A percentile compares a stretch with the other conserved stretches of the same genome.
These are phyloP conservation scores for Botrylloides violaceus DNA, from an alignment of 23 tunicate species.

Conservation along the genomic window DNA sequence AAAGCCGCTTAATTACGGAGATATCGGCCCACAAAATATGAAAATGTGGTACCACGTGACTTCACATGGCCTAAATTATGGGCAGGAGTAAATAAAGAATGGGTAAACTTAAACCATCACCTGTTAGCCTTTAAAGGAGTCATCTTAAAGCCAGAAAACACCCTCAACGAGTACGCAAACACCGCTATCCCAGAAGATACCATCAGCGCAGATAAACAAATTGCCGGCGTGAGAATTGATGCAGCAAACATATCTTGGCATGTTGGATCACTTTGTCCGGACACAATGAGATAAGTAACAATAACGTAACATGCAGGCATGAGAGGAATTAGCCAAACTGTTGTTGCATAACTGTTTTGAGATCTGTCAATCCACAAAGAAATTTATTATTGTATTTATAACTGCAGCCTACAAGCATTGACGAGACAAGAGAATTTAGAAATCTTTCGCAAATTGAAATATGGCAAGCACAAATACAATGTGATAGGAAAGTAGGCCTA, in stretches of 20 bases:
- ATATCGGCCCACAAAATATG: no score
- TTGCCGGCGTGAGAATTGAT: slow-evolving; percentile 22
- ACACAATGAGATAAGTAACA: not conserved
- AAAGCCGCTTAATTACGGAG: no score
- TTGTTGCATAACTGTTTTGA: slow-evolving; percentile 3
- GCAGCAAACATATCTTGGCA: slow-evolving; percentile 32
- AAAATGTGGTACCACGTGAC: no score
- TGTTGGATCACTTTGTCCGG: slow-evolving; percentile 7
- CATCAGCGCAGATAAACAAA: slow-evolving; percentile 7
- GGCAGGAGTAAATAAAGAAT: no score
- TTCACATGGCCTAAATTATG: no score
- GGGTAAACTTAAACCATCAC: slow-evolving; percentile 26
- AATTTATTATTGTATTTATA: no score
- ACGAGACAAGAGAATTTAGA: no score
- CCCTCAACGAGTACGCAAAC: slow-evolving; percentile 7
- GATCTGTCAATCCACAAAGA: slow-evolving; percentile 14
- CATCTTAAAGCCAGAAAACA: slow-evolving; percentile 16
- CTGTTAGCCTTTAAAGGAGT: slow-evolving; percentile 43
- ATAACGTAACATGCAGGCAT: not conserved
- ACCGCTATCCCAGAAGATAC: slow-evolving; percentile 3
- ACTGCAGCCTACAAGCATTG: no score
- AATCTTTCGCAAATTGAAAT: no score
- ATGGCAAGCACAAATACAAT: no score
- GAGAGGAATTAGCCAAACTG: slow-evolving; percentile 11
- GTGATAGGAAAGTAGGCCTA: no score